A percentile compares a stretch with the other conserved stretches of the same genome.
phyloP scores from a whole-genome alignment of 2,888 invertebrate species.

The Neria commutata region DNA sequence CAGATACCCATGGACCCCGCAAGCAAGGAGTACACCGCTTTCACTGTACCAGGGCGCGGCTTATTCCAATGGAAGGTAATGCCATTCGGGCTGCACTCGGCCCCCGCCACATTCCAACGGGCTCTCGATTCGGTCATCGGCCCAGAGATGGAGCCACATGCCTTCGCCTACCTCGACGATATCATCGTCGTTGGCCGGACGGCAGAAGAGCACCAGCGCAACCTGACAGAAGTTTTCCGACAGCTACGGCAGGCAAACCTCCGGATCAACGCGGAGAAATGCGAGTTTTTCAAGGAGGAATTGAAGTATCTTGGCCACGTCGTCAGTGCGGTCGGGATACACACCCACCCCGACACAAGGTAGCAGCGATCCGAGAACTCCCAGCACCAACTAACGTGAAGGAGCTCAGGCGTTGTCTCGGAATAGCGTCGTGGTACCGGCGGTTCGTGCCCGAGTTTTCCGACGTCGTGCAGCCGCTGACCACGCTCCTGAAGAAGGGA shows the following conservation, averaged over 20 bases:
- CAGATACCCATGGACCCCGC: neutral
- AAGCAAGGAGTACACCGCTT: neutral
- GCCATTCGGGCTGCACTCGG: conserved; percentile 2
- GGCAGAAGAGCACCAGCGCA: neutral
- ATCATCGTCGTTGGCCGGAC: neutral
- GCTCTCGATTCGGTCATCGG: neutral
- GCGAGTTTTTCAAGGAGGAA: neutral
- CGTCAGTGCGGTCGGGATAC: conserved; percentile 1
- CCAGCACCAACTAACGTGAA: neutral
- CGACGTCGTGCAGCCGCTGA: neutral
- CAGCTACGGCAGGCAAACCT: neutral
- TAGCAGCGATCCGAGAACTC: neutral
- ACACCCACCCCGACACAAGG: conserved; percentile 8
- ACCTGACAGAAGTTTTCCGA: neutral
- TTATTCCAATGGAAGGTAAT: conserved; percentile 2
- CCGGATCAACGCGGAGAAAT: neutral
- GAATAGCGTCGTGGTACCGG: conserved; percentile 7
- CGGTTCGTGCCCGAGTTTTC: conserved; percentile 8
- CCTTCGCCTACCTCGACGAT: neutral
- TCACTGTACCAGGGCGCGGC: conserved; percentile 1
- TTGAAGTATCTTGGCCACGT: conserved; percentile 7
- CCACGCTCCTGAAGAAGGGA: conserved; percentile 4
- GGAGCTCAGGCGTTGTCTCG: neutral
- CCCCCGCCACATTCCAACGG: neutral
- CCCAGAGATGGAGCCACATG: neutral